Evolutionary conservation across 1,140 invertebrate species (phyloP).

Genomic region (Pseudomyrmex sp.): DNA sequence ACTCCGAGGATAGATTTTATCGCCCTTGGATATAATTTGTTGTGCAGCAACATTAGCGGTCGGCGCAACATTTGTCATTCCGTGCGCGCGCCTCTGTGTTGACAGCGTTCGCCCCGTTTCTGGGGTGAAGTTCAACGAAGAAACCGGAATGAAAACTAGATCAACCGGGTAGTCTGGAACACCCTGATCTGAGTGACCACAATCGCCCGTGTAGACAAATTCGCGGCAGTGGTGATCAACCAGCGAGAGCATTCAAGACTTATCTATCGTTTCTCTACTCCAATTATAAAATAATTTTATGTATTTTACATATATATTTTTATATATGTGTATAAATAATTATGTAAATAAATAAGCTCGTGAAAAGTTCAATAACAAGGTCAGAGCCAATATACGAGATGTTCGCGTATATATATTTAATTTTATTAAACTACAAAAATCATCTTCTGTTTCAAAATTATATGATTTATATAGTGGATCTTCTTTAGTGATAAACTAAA

Average conservation of each 20-base stretch:
- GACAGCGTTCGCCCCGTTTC: conserved; percentile 82
- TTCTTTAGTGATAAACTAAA: too few species aligned
- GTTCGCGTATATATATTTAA: too few species aligned
- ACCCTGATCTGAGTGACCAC: conserved; percentile 78
- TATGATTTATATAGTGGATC: too few species aligned
- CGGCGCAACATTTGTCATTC: conserved; percentile 82
- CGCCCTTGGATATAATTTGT: conserved; percentile 82
- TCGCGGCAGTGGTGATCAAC: conserved; percentile 81
- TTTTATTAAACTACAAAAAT: too few species aligned
- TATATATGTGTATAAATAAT: too few species aligned
- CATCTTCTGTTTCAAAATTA: too few species aligned
- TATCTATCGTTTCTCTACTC: not conserved
- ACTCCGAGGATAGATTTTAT: conserved; percentile 75
- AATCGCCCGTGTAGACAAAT: conserved; percentile 85
- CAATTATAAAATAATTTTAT: not conserved
- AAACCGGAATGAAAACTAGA: conserved; percentile 80
- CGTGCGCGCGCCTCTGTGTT: conserved; percentile 83
- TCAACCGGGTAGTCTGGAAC: conserved; percentile 68
- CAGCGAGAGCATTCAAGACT: not conserved
- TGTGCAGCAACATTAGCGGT: conserved; percentile 82
- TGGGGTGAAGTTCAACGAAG: conserved; percentile 80
- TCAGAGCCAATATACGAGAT: too few species aligned
- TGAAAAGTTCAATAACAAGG: too few species aligned
- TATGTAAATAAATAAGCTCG: too few species aligned
- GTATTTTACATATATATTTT: too few species aligned